Evolutionary conservation across 1,140 invertebrate species (phyloP).

Genomic region (Ridgeia piscesae): DNA sequence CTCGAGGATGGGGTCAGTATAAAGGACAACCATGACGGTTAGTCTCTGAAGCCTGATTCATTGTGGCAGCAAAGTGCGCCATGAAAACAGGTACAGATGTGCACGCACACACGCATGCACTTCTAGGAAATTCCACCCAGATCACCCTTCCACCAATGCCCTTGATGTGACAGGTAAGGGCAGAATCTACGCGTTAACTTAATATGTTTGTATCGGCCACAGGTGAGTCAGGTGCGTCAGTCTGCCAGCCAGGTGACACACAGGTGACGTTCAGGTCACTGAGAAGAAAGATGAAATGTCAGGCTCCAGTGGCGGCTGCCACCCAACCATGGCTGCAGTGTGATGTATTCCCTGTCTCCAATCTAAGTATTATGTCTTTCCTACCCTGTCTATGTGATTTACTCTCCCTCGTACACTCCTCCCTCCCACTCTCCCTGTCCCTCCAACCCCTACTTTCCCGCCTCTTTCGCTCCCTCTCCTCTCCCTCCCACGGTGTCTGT

Average conservation of each 20-base stretch:
- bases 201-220: not conserved
- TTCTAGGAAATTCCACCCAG: not conserved
- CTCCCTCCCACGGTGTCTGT: too few relatives aligned
- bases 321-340: not conserved
- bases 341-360: not conserved
- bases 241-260: not conserved
- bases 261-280: not conserved
- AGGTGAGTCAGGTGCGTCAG: not conserved
- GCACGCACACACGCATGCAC: not conserved
- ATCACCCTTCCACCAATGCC: not conserved
- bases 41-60: too few relatives aligned
- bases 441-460: too few relatives aligned
- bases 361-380: too few relatives aligned
- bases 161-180: not conserved
- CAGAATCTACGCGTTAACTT: not conserved
- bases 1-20: too few relatives aligned
- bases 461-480: too few relatives aligned
- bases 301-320: not conserved
- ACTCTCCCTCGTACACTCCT: too few relatives aligned
- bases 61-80: too few relatives aligned
- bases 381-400: not conserved
- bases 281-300: not conserved
- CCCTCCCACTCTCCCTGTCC: too few relatives aligned
- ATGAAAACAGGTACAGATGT: not conserved
- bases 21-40: too few relatives aligned